phyloP scores from a whole-genome alignment of 2,797 vertebrate species.

The Dryobates pubescens region DNA sequence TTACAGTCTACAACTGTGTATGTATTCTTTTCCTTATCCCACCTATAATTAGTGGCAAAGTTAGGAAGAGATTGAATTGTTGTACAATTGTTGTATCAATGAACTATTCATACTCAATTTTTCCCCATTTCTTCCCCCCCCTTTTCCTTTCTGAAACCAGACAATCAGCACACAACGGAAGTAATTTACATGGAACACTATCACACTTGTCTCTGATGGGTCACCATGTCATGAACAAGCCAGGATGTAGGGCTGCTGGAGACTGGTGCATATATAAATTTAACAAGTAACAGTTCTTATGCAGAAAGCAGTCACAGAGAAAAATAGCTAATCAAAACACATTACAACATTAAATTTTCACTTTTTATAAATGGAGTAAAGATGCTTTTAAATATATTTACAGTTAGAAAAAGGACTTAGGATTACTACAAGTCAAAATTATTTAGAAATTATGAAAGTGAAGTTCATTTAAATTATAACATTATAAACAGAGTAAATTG shows the following conservation, averaged over 20 bases:
- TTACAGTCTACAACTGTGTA: neutral
- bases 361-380: constrained; percentile 64
- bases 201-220: constrained; percentile 19
- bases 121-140: neutral
- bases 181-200: constrained; percentile 51
- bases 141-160: constrained; percentile 27
- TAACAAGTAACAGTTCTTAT: constrained; percentile 53
- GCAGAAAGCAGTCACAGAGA: constrained; percentile 54
- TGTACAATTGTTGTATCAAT: constrained; percentile 14
- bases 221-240: constrained; percentile 22
- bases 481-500: constrained; percentile 34
- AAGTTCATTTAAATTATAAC: constrained; percentile 56
- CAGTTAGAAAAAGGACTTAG: constrained; percentile 37
- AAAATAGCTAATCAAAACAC: constrained; percentile 69
- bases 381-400: constrained; percentile 72
- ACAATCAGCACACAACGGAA: constrained; percentile 48
- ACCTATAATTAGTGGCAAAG: neutral
- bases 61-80: constrained; percentile 15
- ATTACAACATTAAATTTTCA: constrained; percentile 65
- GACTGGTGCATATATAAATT: constrained; percentile 42
- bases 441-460: constrained; percentile 32
- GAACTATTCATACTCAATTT: constrained; percentile 35
- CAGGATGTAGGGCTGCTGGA: constrained; percentile 39
- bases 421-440: constrained; percentile 46
- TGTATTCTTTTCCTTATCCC: constrained; percentile 10